Conservation (phyloP, 1,140 invertebrate species). For the Drosophila aff. region DNA sequence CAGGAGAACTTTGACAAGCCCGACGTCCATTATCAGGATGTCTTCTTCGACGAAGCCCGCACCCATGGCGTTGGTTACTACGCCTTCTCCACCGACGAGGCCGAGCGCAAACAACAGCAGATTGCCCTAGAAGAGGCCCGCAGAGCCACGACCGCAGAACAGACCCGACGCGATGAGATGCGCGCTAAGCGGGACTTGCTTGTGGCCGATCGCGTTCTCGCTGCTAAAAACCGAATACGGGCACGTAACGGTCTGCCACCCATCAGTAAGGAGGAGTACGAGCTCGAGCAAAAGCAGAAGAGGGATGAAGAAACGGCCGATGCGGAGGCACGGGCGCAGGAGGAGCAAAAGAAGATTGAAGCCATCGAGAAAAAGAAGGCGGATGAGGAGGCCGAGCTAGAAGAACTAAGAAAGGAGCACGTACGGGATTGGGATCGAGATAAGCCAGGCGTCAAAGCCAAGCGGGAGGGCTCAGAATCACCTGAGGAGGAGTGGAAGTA, state of each 20-base stretch:
- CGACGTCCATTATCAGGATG: constrained; percentile 95
- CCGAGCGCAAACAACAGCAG: constrained; percentile 91
- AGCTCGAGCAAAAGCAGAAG: constrained; percentile 47
- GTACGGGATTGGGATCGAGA: constrained; percentile 90
- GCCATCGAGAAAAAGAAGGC: constrained; percentile 76
- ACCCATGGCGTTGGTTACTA: constrained; percentile 95
- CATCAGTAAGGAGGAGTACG: constrained; percentile 67
- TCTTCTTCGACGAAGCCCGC: constrained; percentile 95
- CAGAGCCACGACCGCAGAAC: constrained; percentile 89
- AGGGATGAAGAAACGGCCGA: constrained; percentile 85
- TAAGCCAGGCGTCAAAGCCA: constrained; percentile 82
- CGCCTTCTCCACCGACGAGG: constrained; percentile 93
- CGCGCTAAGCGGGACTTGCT: constrained; percentile 89
- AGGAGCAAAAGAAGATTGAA: constrained; percentile 84
- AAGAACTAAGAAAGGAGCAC: constrained; percentile 86
- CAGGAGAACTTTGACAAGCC: constrained; percentile 86
- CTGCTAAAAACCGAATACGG: constrained; percentile 91
- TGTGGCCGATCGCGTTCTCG: constrained; percentile 90
- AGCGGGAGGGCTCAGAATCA: constrained; percentile 51
- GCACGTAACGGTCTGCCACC: constrained; percentile 91
- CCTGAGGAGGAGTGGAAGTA: constrained; percentile 82
- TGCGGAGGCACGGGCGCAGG: constrained; percentile 85
- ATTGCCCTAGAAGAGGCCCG: constrained; percentile 89
- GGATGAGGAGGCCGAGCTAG: constrained; percentile 83
- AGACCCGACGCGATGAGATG: constrained; percentile 88